Evolutionary conservation across 1,140 invertebrate species (phyloP), one percentile per base, ranked within the genome.

Genomic region (Liolophura sinensis): DNA sequence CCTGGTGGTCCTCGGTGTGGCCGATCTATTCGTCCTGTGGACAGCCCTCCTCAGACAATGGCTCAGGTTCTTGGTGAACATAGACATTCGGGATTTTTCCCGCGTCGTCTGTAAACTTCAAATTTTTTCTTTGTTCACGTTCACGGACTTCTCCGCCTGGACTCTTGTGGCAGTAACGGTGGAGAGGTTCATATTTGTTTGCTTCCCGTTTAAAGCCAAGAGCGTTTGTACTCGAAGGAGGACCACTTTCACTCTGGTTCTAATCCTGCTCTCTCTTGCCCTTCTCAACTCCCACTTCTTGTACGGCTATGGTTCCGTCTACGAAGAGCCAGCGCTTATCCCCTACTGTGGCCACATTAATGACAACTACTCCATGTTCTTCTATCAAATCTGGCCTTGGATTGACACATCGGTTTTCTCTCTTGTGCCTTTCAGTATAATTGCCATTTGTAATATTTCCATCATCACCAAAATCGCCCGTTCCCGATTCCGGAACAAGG

Each of bases 141-240:
- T 60, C n/a, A 62, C 73, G 5, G 69, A 79, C 59, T 60, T 64
- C 9, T 70, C 73, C 4, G 67, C 71, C 1, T 79, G 78, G 78
- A 69, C 73, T 16, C 58, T 79, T 3, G 75, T 72, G 24, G 65
- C 70, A n/a, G 71, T 79, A 31, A 78, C 76, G 5, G 65, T 71
- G 16, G 74, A 79, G 51, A 51, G 77, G 6, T 67, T 72, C 27
- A 69, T 74, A 11, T 69, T 66, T 20, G 73, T 73, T 1, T 75
- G 70, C 56, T 58, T 70, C 48, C 77, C 77, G 0, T 71, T 73
- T 22, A 65, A 65, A 18, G 62, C 64, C 1, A 64, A 62, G 22
- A n/a, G 15, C 1, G 52, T 68, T 16, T 77, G 69, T 57, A 75
- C 68, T 3, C 49, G 48, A 22, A 27, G 60, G 11, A 56, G 52